These are phyloP conservation scores for Eptesicus fuscus DNA, from an alignment of 2,113 vertebrate species.

Conservation along the genomic window DNA sequence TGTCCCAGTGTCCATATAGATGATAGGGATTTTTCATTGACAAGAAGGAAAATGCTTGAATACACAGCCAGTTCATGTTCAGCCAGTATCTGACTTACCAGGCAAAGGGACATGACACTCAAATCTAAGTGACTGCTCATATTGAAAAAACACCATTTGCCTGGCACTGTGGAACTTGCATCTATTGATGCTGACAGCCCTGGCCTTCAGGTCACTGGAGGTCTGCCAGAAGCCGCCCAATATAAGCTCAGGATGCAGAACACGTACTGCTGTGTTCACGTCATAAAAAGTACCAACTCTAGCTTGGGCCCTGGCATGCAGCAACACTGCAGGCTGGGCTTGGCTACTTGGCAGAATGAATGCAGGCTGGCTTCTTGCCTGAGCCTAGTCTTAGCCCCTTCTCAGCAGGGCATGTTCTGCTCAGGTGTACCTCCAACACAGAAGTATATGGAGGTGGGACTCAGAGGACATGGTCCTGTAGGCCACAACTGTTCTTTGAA, in stretches of 20 bases:
- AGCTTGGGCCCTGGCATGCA: neutral
- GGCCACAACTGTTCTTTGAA: slow-evolving; percentile 24
- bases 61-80: neutral
- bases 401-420: neutral
- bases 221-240: neutral
- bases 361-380: neutral
- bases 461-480: neutral
- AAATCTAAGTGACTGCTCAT: neutral
- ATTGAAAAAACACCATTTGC: neutral
- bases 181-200: neutral
- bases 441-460: neutral
- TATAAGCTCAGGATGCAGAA: neutral
- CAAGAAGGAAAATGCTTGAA: slow-evolving; percentile 21
- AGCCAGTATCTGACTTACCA: neutral
- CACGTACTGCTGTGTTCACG: neutral
- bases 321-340: neutral
- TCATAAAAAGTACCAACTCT: neutral
- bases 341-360: neutral
- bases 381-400: neutral
- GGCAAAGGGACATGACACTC: neutral
- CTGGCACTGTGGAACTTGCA: neutral
- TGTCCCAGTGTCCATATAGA: neutral
- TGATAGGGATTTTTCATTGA: neutral
- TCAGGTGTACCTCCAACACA: neutral
- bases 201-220: neutral